A percentile compares a stretch with the other conserved stretches of the same genome.
Conservation (phyloP, 2,888 invertebrate species). For the Empis stercorea region DNA sequence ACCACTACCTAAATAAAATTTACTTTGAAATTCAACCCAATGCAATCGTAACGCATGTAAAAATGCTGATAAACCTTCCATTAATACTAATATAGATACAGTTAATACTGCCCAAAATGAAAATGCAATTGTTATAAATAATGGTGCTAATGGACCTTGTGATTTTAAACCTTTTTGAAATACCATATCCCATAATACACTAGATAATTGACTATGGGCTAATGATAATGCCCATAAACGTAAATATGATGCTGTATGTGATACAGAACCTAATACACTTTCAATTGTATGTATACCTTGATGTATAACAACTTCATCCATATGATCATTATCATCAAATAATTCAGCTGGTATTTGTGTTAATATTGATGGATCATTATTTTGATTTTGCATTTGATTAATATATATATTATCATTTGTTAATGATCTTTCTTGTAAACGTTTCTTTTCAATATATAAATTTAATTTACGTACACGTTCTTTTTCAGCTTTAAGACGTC, state of each 20-base stretch:
- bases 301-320: constrained; percentile 67
- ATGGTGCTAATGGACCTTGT: constrained; percentile 51
- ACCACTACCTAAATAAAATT: constrained; percentile 73
- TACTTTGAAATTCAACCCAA: constrained; percentile 97
- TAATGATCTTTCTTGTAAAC: constrained; percentile 11
- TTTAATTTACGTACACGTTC: constrained; percentile 23
- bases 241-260: constrained; percentile 96
- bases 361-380: neutral
- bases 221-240: constrained; percentile 96
- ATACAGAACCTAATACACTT: constrained; percentile 74
- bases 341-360: constrained; percentile 34
- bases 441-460: neutral
- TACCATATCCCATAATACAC: constrained; percentile 90
- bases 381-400: too few species aligned
- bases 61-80: constrained; percentile 99
- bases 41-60: constrained; percentile 94
- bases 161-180: constrained; percentile 55
- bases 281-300: constrained; percentile 61
- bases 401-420: constrained; percentile 24
- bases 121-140: constrained; percentile 70
- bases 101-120: constrained; percentile 83
- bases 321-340: constrained; percentile 45
- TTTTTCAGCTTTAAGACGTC: constrained; percentile 3
- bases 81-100: constrained; percentile 85
- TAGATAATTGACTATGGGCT: constrained; percentile 84